Evolutionary conservation across 2,113 vertebrate genomes (phyloP).

Genomic region (Vireo altiloquus): DNA sequence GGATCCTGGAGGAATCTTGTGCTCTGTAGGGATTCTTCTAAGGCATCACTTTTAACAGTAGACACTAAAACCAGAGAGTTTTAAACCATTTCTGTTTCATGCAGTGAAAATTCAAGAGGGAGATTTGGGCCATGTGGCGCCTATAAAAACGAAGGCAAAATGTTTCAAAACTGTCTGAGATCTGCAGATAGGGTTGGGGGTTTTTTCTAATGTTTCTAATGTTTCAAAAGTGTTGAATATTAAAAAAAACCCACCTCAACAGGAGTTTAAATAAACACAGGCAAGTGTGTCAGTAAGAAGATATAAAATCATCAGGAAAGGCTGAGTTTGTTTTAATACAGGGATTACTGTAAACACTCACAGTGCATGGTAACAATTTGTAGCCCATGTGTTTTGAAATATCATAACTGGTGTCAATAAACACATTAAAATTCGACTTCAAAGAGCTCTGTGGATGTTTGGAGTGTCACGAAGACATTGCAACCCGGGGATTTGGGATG

Average conservation of each 20-base stretch:
- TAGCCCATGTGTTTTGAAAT: constrained; percentile 58
- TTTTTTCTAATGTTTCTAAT: background rate
- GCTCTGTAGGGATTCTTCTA: background rate
- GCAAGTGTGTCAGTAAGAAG: constrained; percentile 41
- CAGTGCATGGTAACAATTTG: constrained; percentile 75
- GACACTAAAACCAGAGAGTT: background rate
- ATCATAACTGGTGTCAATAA: constrained; percentile 75
- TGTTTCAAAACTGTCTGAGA: background rate
- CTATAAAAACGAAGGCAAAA: background rate
- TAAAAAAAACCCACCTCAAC: background rate
- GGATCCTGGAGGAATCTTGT: background rate
- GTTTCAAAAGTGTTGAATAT: background rate
- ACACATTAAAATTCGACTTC: constrained; percentile 71
- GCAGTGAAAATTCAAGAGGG: background rate
- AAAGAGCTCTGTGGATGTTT: constrained; percentile 70
- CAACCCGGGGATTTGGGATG: background rate
- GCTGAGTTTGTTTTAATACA: constrained; percentile 65
- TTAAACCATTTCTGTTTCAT: background rate
- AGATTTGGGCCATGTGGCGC: background rate
- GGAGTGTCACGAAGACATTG: background rate
- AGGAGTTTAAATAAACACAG: constrained; percentile 51
- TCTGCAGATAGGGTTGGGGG: background rate
- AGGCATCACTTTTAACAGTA: background rate
- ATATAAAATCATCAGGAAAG: constrained; percentile 62
- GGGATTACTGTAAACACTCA: constrained; percentile 58